These are phyloP conservation scores for Argyresthia albistria DNA, from an alignment of 2,888 invertebrate genomes.

Conservation along the genomic window DNA sequence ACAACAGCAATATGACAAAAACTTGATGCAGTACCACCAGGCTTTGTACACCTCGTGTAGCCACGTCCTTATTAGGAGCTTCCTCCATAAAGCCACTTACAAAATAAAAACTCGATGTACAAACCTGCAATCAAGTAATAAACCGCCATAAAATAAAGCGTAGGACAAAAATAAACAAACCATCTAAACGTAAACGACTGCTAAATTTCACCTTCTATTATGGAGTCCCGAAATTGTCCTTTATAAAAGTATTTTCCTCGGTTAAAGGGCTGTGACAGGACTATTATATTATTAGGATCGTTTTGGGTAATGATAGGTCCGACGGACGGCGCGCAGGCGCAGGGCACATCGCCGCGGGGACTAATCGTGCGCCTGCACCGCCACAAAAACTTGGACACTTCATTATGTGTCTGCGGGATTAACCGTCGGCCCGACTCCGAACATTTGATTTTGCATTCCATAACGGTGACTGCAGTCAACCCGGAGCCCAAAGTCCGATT, in stretches of 20 bases:
- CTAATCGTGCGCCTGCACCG: conserved; percentile 40
- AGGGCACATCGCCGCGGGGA: conserved; percentile 54
- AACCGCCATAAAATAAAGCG: conserved; percentile 21
- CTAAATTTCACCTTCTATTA: conserved; percentile 56
- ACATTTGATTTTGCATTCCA: conserved; percentile 43
- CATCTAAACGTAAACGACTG: conserved; percentile 50
- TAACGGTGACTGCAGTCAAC: conserved; percentile 29
- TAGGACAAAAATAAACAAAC: conserved; percentile 30
- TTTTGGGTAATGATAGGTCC: conserved; percentile 66
- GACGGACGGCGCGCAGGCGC: conserved; percentile 25
- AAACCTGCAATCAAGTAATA: conserved; percentile 21
- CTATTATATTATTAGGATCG: conserved; percentile 70
- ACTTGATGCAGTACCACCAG: background rate
- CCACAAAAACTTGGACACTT: conserved; percentile 58
- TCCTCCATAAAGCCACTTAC: conserved; percentile 25
- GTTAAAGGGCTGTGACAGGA: conserved; percentile 60
- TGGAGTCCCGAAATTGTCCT: conserved; percentile 50
- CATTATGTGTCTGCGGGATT: conserved; percentile 29
- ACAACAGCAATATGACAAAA: background rate
- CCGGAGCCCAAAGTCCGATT: too few species aligned
- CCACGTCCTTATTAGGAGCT: conserved; percentile 12
- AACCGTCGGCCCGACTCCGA: background rate
- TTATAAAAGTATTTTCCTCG: conserved; percentile 42
- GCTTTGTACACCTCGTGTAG: background rate
- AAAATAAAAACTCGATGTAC: conserved; percentile 25